phyloP scores from a whole-genome alignment of 2,113 vertebrate species.

The Grus americana region DNA sequence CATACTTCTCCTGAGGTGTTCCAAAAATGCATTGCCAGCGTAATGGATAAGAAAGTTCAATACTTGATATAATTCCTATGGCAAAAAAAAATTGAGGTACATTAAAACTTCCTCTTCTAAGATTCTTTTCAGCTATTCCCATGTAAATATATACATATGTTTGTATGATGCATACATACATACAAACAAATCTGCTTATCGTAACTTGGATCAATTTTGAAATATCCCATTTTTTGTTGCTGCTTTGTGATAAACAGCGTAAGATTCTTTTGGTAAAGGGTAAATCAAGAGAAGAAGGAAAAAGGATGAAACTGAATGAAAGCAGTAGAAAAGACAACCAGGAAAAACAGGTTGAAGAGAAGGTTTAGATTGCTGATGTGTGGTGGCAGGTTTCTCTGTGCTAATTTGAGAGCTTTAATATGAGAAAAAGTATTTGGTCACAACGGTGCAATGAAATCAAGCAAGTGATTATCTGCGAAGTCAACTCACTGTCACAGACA shows the following conservation, averaged over 20 bases:
- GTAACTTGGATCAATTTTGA: neutral
- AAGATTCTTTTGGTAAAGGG: neutral
- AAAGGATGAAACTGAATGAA: neutral
- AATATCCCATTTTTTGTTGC: neutral
- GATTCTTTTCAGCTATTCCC: neutral
- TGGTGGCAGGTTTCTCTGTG: neutral
- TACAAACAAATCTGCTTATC: neutral
- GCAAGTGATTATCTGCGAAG: neutral
- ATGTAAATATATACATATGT: neutral
- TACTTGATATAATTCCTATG: neutral
- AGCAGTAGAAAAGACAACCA: neutral
- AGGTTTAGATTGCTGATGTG: neutral
- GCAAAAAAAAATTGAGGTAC: neutral
- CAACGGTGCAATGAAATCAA: neutral
- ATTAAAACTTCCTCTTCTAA: neutral
- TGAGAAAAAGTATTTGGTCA: neutral
- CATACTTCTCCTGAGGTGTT: neutral
- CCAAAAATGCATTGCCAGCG: neutral
- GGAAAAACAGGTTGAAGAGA: neutral
- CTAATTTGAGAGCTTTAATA: neutral
- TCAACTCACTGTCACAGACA: neutral
- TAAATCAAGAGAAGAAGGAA: neutral
- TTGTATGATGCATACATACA: neutral
- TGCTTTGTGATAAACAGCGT: neutral
- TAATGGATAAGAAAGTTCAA: neutral